Conservation (phyloP, 2,888 invertebrate genomes). For the Timema cristinae region DNA sequence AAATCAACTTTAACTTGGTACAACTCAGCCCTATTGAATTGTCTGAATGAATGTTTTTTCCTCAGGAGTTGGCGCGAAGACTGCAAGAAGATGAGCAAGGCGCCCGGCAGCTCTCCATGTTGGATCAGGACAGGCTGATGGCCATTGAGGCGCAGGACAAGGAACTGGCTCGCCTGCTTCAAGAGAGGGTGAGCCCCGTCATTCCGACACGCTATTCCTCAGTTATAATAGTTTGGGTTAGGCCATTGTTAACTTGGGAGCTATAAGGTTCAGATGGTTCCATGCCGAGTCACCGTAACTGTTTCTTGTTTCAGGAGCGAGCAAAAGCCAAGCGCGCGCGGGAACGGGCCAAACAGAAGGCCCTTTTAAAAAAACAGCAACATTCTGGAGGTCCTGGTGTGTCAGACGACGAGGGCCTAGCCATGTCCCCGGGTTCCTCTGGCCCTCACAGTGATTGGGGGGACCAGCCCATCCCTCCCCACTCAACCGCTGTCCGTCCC, state of each 20-base stretch:
- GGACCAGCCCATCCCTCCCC: conserved; percentile 11
- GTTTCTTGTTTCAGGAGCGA: conserved; percentile 52
- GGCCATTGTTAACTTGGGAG: no score
- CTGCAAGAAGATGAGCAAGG: conserved; percentile 72
- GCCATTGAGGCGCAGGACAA: conserved; percentile 78
- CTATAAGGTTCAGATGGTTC: no score
- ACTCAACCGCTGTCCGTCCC: conserved; percentile 27
- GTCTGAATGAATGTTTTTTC: conserved; percentile 23
- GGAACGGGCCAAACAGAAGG: conserved; percentile 63
- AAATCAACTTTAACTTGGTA: background rate
- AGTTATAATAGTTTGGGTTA: no score
- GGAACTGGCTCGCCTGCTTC: conserved; percentile 70
- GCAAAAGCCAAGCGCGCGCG: conserved; percentile 65
- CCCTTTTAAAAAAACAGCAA: conserved; percentile 46
- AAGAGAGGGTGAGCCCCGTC: conserved; percentile 53
- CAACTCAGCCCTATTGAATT: background rate
- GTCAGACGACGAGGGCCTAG: conserved; percentile 26
- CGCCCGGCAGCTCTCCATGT: conserved; percentile 51
- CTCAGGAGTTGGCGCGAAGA: conserved; percentile 65
- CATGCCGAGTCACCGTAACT: no score
- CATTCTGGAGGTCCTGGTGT: background rate
- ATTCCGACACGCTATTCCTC: no score
- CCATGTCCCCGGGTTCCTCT: conserved; percentile 17
- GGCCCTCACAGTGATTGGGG: conserved; percentile 15
- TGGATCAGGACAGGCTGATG: conserved; percentile 59